A percentile compares a stretch with the other conserved stretches of the same genome.
These are phyloP conservation scores for Tautogolabrus adspersus DNA, from an alignment of 2,113 vertebrate genomes.

Conservation along the genomic window DNA sequence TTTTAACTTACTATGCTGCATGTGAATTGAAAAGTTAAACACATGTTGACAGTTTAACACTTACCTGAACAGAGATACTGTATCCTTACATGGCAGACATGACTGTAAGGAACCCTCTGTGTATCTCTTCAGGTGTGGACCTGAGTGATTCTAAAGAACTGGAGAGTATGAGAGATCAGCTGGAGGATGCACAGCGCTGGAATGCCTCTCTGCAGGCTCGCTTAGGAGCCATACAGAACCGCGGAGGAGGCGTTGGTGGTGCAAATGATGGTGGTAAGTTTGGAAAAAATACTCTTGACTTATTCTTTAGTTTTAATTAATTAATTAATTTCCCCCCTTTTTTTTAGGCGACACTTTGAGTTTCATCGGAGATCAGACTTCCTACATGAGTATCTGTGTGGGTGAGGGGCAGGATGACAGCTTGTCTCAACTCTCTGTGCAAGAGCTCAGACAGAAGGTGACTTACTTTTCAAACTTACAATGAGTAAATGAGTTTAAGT, in stretches of 20 bases:
- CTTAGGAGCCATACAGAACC: conserved; percentile 84
- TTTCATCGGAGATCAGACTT: conserved; percentile 93
- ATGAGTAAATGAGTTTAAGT: background rate
- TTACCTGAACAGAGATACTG: background rate
- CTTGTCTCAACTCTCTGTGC: conserved; percentile 85
- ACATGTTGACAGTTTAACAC: background rate
- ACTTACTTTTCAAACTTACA: background rate
- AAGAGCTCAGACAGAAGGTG: conserved; percentile 92
- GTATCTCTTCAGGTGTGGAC: conserved; percentile 56
- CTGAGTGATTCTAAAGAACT: conserved; percentile 79
- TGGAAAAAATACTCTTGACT: background rate
- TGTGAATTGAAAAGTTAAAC: background rate
- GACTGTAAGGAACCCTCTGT: conserved; percentile 4
- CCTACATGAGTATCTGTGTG: conserved; percentile 96
- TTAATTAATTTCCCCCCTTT: conserved; percentile 30
- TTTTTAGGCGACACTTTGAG: conserved; percentile 88
- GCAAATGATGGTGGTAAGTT: conserved; percentile 76
- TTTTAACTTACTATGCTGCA: background rate
- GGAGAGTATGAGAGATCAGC: conserved; percentile 81
- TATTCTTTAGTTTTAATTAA: background rate
- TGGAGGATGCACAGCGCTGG: conserved; percentile 87
- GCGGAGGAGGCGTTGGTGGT: conserved; percentile 84
- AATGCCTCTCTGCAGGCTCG: conserved; percentile 84
- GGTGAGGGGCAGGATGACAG: conserved; percentile 85
- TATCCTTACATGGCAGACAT: background rate